These are phyloP conservation scores for Luehdorfia chinensis DNA, from an alignment of 1,140 invertebrate genomes.

Conservation along the genomic window DNA sequence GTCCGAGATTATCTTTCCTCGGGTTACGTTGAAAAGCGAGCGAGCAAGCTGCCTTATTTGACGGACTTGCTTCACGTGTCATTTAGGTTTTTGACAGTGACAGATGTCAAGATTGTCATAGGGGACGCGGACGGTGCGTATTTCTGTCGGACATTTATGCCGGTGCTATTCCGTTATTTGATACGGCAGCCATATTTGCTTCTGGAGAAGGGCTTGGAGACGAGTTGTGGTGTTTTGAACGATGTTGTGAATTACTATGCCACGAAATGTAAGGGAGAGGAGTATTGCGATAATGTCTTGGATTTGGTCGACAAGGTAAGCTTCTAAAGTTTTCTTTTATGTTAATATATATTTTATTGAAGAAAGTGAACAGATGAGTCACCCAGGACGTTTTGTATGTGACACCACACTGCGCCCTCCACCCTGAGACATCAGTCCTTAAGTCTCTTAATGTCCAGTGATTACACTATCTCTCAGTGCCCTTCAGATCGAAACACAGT, in stretches of 20 bases:
- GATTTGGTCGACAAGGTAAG: slow-evolving; percentile 34
- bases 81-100: background rate
- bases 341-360: too few species aligned
- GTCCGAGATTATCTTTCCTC: background rate
- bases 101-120: background rate
- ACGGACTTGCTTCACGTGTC: background rate
- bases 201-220: slow-evolving; percentile 12
- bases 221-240: slow-evolving; percentile 23
- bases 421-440: too few species aligned
- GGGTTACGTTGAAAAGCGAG: background rate
- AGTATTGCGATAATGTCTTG: slow-evolving; percentile 15
- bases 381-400: too few species aligned
- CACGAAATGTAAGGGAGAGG: slow-evolving; percentile 8
- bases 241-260: slow-evolving; percentile 23
- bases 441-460: too few species aligned
- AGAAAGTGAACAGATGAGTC: too few species aligned
- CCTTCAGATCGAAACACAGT: too few species aligned
- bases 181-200: background rate
- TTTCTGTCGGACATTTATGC: too few species aligned
- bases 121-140: background rate
- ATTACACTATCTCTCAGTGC: too few species aligned
- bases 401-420: too few species aligned
- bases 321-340: too few species aligned
- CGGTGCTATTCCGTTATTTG: slow-evolving; percentile 18
- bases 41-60: background rate